Conservation (phyloP, 2,113 vertebrate genomes). For the Halichoerus grypus region DNA sequence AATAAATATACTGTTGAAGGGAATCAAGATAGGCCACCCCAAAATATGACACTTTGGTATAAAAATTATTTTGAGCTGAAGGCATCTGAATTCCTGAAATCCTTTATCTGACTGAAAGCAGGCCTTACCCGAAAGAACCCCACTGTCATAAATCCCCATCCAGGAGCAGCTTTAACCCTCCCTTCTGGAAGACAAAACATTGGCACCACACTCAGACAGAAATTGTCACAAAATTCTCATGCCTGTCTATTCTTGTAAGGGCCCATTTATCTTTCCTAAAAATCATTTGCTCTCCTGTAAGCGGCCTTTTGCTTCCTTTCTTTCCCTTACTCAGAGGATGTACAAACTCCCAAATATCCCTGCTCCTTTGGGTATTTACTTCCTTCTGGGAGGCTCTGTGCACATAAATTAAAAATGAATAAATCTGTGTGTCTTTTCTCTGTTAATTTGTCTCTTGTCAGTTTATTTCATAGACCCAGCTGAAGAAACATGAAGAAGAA, state of each 20-base stretch:
- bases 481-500: not conserved
- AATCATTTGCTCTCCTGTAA: not conserved
- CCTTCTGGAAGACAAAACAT: not conserved
- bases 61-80: conserved; percentile 4
- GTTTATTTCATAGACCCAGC: not conserved
- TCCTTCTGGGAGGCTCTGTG: not conserved
- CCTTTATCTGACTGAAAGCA: not conserved
- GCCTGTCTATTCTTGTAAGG: not conserved
- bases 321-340: not conserved
- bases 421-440: not conserved
- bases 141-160: not conserved
- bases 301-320: not conserved
- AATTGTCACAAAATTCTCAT: not conserved
- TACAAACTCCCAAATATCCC: not conserved
- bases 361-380: not conserved
- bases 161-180: not conserved
- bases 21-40: not conserved
- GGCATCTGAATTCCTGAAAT: conserved; percentile 28
- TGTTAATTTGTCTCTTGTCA: not conserved
- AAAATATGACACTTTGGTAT: not conserved
- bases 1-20: not conserved
- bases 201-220: not conserved
- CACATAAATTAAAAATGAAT: not conserved
- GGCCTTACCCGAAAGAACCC: not conserved
- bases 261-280: not conserved